A percentile compares a stretch with the other conserved stretches of the same genome.
Conservation (phyloP, 2,113 vertebrate species). For the Marmota flaviventris region DNA sequence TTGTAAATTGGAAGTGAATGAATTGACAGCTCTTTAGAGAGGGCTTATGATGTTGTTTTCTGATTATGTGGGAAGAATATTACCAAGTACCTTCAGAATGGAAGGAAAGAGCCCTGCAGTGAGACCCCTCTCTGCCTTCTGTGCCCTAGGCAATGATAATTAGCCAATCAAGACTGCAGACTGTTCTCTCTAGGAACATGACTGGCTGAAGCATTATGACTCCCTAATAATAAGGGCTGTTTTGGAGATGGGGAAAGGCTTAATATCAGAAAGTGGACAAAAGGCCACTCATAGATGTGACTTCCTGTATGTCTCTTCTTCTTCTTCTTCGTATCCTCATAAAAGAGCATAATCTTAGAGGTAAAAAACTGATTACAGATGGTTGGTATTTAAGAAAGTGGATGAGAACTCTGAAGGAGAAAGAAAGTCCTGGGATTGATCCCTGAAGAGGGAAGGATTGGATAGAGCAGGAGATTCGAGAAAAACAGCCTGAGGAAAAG, state of each 20-base stretch:
- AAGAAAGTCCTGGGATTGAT: neutral
- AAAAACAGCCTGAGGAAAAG: neutral
- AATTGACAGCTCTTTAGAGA: neutral
- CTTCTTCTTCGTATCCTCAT: neutral
- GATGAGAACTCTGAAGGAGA: neutral
- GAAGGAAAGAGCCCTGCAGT: no score
- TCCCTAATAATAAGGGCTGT: neutral
- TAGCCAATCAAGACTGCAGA: neutral
- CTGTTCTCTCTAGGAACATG: neutral
- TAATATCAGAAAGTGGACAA: neutral
- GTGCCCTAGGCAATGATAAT: neutral
- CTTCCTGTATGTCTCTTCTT: neutral
- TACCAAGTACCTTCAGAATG: neutral
- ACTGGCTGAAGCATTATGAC: neutral
- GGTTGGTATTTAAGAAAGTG: neutral
- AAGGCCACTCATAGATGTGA: neutral
- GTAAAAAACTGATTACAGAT: neutral
- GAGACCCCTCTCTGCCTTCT: neutral
- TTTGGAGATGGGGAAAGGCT: neutral
- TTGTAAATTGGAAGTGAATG: neutral
- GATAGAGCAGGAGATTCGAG: neutral
- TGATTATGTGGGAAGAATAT: neutral
- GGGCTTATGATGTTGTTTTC: neutral
- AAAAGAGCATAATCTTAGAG: neutral
- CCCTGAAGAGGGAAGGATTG: neutral